Percentiles rank a stretch among this genome's conserved stretches.
Evolutionary conservation across 2,113 vertebrate genomes (phyloP).

Genomic region (Chaetura pelagica): DNA sequence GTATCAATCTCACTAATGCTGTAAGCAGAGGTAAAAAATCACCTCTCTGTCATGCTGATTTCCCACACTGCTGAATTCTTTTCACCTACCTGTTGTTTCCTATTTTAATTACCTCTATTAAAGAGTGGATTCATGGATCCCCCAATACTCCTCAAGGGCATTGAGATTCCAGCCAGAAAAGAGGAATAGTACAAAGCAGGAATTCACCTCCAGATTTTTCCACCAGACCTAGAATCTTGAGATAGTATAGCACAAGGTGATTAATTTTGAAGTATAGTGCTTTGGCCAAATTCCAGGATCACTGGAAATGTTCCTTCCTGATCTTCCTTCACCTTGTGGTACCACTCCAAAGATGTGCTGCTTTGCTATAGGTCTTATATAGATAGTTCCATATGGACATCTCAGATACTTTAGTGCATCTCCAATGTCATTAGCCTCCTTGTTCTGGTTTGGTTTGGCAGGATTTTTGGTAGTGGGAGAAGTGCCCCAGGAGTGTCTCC

Average conservation of each 20-base stretch:
- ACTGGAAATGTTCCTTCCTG: not conserved
- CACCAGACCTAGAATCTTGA: not conserved
- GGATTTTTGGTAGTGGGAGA: too few relatives aligned
- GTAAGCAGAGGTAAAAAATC: slow-evolving; percentile 38
- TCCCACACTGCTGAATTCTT: not conserved
- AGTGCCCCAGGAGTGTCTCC: too few relatives aligned
- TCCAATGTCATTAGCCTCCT: not conserved
- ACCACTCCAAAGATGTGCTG: not conserved
- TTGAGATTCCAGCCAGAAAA: not conserved
- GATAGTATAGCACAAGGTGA: not conserved
- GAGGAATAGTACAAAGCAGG: not conserved
- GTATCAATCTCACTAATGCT: slow-evolving; percentile 8
- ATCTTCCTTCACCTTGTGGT: not conserved
- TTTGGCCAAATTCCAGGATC: not conserved
- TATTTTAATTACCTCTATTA: not conserved
- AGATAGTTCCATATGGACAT: not conserved
- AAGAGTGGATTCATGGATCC: not conserved
- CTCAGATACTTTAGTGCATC: not conserved
- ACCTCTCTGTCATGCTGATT: not conserved
- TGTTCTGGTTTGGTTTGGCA: not conserved
- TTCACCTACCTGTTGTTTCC: not conserved
- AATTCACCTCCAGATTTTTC: not conserved
- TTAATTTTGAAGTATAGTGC: not conserved
- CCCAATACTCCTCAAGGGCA: not conserved
- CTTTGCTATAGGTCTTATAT: not conserved